phyloP scores from a whole-genome alignment of 1,140 invertebrate genomes.

The Macrostomum lignano region DNA sequence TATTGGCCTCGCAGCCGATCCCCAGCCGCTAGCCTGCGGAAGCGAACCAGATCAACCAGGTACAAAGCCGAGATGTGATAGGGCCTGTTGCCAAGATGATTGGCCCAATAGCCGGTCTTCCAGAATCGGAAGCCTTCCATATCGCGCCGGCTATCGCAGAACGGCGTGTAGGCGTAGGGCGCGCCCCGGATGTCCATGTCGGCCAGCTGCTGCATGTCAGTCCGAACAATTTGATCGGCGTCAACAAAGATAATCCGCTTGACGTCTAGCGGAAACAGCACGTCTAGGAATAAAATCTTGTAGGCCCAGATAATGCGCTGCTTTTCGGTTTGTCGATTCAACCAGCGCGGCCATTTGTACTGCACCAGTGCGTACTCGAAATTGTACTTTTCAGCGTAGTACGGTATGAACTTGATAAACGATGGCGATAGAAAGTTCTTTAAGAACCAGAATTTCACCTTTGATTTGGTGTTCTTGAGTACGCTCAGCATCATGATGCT shows the following conservation, averaged over 20 bases:
- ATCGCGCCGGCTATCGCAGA: conserved; percentile 80
- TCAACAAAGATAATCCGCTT: conserved; percentile 99
- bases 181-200: conserved; percentile 82
- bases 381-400: conserved; percentile 73
- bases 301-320: conserved; percentile 98
- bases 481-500: conserved; percentile 94
- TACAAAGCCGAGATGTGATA: conserved; percentile 91
- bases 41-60: conserved; percentile 80
- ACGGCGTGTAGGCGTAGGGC: conserved; percentile 92
- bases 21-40: conserved; percentile 81
- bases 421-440: conserved; percentile 94
- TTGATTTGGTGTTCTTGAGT: conserved; percentile 72
- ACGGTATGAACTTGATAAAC: conserved; percentile 72
- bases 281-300: conserved; percentile 93
- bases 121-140: conserved; percentile 99
- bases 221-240: conserved; percentile 87
- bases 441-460: conserved; percentile 98
- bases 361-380: conserved; percentile 94
- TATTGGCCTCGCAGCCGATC: conserved; percentile 48
- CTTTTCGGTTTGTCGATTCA: conserved; percentile 90
- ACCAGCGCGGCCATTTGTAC: conserved; percentile 88
- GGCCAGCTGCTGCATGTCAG: conserved; percentile 76
- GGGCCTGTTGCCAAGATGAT: conserved; percentile 62
- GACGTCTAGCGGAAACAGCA: conserved; percentile 80
- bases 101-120: conserved; percentile 94